phyloP scores from a whole-genome alignment of 2,113 vertebrate species.

The Pipa parva region DNA sequence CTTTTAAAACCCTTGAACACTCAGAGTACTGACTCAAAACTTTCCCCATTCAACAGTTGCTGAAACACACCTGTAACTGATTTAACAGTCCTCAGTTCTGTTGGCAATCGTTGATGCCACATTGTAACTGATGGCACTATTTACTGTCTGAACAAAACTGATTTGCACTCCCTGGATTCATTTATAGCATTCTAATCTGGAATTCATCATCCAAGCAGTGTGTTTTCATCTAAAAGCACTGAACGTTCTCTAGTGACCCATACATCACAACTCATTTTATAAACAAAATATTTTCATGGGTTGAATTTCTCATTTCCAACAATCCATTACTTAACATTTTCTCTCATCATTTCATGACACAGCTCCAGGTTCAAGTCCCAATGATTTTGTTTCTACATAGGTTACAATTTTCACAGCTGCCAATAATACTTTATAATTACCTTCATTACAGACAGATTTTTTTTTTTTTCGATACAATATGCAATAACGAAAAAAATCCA shows the following conservation, averaged over 20 bases:
- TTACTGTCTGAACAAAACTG: slow-evolving; percentile 4
- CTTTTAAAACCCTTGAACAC: too few species aligned
- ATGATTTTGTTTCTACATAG: neutral
- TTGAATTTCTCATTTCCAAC: neutral
- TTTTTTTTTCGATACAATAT: too few species aligned
- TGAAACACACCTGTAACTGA: slow-evolving; percentile 13
- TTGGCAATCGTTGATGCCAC: neutral
- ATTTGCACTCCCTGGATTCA: neutral
- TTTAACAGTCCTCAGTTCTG: neutral
- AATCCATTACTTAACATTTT: neutral
- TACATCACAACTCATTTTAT: slow-evolving; percentile 12
- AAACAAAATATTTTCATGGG: slow-evolving; percentile 18
- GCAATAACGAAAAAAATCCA: neutral
- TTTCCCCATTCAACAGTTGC: neutral
- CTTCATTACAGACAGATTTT: neutral
- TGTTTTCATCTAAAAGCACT: slow-evolving; percentile 20
- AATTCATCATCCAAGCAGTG: slow-evolving; percentile 13
- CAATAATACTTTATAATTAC: neutral
- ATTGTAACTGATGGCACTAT: slow-evolving; percentile 1
- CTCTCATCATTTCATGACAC: slow-evolving; percentile 1
- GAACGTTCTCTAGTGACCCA: neutral
- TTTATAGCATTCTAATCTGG: slow-evolving; percentile 17
- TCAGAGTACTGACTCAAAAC: too few species aligned
- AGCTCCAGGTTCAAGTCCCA: neutral
- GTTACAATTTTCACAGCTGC: neutral